A percentile compares a stretch with the other conserved stretches of the same genome.
Conservation (phyloP, 2,113 vertebrate genomes). For the Gymnobelideus leadbeateri region DNA sequence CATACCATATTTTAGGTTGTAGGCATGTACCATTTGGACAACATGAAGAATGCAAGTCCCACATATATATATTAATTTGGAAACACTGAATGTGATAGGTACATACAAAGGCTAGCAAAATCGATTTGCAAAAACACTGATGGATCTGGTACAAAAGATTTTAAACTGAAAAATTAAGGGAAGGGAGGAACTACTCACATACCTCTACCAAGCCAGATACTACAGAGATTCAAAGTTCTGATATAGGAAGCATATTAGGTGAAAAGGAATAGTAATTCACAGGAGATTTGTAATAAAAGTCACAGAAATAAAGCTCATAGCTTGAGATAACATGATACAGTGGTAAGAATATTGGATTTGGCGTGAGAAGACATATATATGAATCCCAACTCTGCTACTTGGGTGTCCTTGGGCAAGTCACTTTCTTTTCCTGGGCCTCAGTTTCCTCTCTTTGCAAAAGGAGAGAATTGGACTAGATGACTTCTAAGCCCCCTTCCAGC, state of each 20-base stretch:
- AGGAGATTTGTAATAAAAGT: not conserved
- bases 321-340: not conserved
- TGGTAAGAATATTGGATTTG: not conserved
- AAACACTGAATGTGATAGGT: too few relatives aligned
- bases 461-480: not conserved
- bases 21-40: too few relatives aligned
- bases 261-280: not conserved
- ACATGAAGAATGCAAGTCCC: too few relatives aligned
- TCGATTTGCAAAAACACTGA: not conserved
- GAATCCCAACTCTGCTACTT: too few relatives aligned
- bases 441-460: not conserved
- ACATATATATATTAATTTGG: too few relatives aligned
- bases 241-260: not conserved
- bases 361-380: too few relatives aligned
- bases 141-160: not conserved
- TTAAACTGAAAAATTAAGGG: not conserved
- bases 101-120: too few relatives aligned
- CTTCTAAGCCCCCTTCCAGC: not conserved
- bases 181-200: not conserved
- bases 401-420: too few relatives aligned
- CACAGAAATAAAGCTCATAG: not conserved
- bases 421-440: too few relatives aligned
- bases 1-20: too few relatives aligned
- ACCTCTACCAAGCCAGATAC: not conserved
- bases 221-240: not conserved